Evolutionary conservation across 2,113 vertebrate genomes (phyloP).

Genomic region (Spea bombifrons): DNA sequence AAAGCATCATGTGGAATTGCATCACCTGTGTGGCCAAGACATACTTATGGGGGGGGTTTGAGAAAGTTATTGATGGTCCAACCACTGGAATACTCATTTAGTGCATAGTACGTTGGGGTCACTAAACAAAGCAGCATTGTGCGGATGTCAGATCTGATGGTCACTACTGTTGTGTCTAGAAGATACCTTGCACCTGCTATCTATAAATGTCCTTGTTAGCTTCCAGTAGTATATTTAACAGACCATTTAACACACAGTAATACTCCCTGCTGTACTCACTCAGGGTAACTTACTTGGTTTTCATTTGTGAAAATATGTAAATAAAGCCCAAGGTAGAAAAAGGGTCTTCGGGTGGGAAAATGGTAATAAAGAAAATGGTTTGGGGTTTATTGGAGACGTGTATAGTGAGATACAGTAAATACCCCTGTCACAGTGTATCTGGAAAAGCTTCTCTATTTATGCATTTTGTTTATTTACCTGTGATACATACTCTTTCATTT

Average conservation of each 20-base stretch:
- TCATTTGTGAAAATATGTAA: slow-evolving; percentile 35
- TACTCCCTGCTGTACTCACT: slow-evolving; percentile 21
- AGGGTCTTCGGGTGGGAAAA: neutral
- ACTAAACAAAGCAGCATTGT: slow-evolving; percentile 29
- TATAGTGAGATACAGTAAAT: no score
- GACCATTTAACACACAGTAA: slow-evolving; percentile 18
- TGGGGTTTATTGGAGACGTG: neutral
- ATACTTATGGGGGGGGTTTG: neutral
- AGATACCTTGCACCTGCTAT: slow-evolving; percentile 3
- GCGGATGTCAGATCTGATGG: neutral
- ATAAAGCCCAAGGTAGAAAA: slow-evolving; percentile 12
- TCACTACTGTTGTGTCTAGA: neutral
- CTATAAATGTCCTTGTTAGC: neutral
- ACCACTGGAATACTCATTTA: slow-evolving; percentile 35
- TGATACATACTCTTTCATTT: no score
- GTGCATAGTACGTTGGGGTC: slow-evolving; percentile 16
- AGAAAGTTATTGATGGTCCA: slow-evolving; percentile 30
- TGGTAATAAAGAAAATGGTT: neutral
- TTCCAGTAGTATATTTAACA: slow-evolving; percentile 18
- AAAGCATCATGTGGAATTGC: neutral
- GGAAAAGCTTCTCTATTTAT: no score
- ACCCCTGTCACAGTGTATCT: no score
- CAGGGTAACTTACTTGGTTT: slow-evolving; percentile 26
- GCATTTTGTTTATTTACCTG: no score
- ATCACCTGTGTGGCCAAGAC: slow-evolving; percentile 15